phyloP scores from a whole-genome alignment of 2,113 vertebrate genomes.

The western clawed frog (Xenopus tropicalis) region DNA sequence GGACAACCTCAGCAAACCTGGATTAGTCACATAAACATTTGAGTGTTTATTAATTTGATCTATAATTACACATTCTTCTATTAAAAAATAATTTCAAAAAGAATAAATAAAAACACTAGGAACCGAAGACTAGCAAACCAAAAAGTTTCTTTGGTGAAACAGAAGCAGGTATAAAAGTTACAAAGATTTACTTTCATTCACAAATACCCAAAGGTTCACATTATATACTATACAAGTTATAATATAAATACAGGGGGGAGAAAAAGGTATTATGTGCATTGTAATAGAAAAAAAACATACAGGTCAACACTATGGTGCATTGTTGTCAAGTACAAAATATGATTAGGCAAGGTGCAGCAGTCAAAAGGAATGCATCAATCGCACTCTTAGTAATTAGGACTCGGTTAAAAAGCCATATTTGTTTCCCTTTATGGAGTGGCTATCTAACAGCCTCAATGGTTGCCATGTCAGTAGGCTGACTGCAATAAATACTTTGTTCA shows the following conservation, averaged over 20 bases:
- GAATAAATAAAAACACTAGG: slow-evolving; percentile 68
- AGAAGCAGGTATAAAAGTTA: slow-evolving; percentile 83
- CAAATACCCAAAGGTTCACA: slow-evolving; percentile 86
- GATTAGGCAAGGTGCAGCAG: slow-evolving; percentile 38
- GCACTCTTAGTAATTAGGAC: slow-evolving; percentile 20
- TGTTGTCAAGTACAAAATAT: slow-evolving; percentile 47
- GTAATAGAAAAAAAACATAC: slow-evolving; percentile 63
- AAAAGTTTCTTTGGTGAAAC: slow-evolving; percentile 89
- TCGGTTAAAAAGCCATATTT: slow-evolving; percentile 46
- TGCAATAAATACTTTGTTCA: slow-evolving; percentile 27
- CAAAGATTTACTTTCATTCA: slow-evolving; percentile 75
- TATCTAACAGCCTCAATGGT: neutral
- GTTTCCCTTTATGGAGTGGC: slow-evolving; percentile 46
- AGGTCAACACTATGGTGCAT: slow-evolving; percentile 47
- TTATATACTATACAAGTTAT: slow-evolving; percentile 87
- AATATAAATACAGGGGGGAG: slow-evolving; percentile 84
- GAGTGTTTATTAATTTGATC: slow-evolving; percentile 32
- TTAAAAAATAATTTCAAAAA: slow-evolving; percentile 22
- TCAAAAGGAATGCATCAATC: slow-evolving; percentile 40
- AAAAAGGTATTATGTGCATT: slow-evolving; percentile 82
- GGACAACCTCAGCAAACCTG: no score
- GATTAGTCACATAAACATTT: slow-evolving; percentile 21
- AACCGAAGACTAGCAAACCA: slow-evolving; percentile 75
- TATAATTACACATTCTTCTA: slow-evolving; percentile 26
- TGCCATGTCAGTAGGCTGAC: slow-evolving; percentile 8